These are phyloP conservation scores for Drosophila koepferae DNA, from an alignment of 2,888 invertebrate species.

Conservation along the genomic window DNA sequence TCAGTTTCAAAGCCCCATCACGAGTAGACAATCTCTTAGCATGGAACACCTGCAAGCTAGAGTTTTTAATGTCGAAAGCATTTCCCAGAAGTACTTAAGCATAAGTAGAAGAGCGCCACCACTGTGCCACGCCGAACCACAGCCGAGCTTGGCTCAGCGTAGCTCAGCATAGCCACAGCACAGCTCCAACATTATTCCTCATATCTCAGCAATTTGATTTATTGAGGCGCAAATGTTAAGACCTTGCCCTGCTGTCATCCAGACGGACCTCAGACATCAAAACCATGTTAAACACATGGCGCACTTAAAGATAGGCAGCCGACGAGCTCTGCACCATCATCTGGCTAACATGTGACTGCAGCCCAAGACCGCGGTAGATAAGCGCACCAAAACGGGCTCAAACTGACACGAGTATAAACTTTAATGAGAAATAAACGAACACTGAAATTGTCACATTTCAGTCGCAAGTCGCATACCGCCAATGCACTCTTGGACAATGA, in stretches of 20 bases:
- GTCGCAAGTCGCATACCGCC: slow-evolving; percentile 16
- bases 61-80: slow-evolving; percentile 44
- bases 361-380: slow-evolving; percentile 51
- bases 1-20: slow-evolving; percentile 19
- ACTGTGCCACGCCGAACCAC: slow-evolving; percentile 5
- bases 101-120: slow-evolving; percentile 36
- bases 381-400: slow-evolving; percentile 57
- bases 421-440: slow-evolving; percentile 62
- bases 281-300: slow-evolving; percentile 71
- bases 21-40: slow-evolving; percentile 12
- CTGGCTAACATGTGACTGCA: slow-evolving; percentile 36
- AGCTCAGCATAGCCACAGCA: neutral
- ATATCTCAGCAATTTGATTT: slow-evolving; percentile 64
- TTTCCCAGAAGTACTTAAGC: slow-evolving; percentile 55
- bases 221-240: slow-evolving; percentile 62
- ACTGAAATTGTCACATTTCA: slow-evolving; percentile 71
- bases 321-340: slow-evolving; percentile 7
- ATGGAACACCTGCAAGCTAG: slow-evolving; percentile 52
- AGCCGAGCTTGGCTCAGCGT: neutral
- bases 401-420: slow-evolving; percentile 56
- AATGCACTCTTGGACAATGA: slow-evolving; percentile 21
- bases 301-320: slow-evolving; percentile 38
- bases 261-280: slow-evolving; percentile 41
- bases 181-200: slow-evolving; percentile 36
- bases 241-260: slow-evolving; percentile 48